These are phyloP conservation scores for Suricata suricatta DNA, from an alignment of 2,113 vertebrate species.

Conservation along the genomic window DNA sequence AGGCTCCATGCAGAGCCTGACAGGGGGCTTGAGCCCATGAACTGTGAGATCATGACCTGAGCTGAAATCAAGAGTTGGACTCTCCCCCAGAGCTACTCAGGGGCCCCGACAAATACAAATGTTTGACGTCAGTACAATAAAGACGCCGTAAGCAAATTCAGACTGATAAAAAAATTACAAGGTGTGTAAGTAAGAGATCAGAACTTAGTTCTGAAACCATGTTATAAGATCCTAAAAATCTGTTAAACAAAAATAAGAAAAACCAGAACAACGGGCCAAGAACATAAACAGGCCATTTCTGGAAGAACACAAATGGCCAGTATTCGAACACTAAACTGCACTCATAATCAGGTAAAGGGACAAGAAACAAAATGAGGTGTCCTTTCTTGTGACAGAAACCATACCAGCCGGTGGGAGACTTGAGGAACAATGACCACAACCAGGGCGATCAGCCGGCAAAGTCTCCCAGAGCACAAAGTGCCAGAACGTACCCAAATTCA, in stretches of 20 bases:
- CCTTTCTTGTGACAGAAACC: neutral
- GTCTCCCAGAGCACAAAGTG: neutral
- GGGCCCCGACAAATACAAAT: neutral
- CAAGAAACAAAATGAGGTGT: neutral
- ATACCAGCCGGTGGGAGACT: neutral
- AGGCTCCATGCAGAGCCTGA: no score
- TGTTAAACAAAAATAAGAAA: neutral
- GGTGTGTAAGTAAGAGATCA: neutral
- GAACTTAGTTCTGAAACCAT: neutral
- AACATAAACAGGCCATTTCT: neutral
- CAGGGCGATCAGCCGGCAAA: accelerated
- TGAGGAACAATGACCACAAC: neutral
- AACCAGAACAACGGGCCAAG: neutral
- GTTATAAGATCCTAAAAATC: neutral
- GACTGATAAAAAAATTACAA: neutral
- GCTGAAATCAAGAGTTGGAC: no score
- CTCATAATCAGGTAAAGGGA: neutral
- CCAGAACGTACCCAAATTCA: neutral
- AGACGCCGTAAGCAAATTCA: neutral
- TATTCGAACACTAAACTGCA: neutral
- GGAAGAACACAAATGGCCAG: neutral
- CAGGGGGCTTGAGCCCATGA: no score
- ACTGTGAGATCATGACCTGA: no score
- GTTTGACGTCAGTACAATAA: neutral
- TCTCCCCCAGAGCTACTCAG: no score